Conservation (phyloP, 2,797 vertebrate species). For the Arnoldichthys spilopterus region DNA sequence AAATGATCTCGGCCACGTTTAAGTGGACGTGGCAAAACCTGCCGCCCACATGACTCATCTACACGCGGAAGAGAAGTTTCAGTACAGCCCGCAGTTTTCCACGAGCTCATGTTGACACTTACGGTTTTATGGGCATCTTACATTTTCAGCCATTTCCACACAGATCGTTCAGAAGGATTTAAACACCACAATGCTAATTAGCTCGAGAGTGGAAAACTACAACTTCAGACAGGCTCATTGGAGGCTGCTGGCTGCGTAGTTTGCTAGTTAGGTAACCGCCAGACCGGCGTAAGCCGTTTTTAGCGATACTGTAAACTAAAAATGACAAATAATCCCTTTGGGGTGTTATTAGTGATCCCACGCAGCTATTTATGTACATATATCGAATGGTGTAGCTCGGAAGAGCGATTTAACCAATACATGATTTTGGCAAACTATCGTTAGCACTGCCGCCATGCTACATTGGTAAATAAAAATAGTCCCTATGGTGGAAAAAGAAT, state of each 20-base stretch:
- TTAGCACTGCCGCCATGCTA: neutral
- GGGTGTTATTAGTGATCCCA: neutral
- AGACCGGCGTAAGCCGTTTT: too few species aligned
- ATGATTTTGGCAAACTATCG: neutral
- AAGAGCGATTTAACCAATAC: neutral
- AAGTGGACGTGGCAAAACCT: constrained; percentile 46
- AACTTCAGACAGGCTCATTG: neutral
- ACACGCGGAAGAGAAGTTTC: constrained; percentile 7
- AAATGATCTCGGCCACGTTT: constrained; percentile 20
- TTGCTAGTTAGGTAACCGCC: neutral
- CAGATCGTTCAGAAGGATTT: neutral
- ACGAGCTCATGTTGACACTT: neutral
- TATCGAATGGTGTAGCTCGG: too few species aligned
- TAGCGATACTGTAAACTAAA: neutral
- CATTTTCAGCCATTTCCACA: neutral
- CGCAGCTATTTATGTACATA: neutral
- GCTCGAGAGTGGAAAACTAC: neutral
- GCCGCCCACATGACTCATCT: neutral
- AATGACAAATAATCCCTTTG: neutral
- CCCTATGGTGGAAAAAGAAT: neutral
- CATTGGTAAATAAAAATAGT: neutral
- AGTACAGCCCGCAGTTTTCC: neutral
- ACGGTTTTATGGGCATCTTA: neutral
- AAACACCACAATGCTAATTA: neutral
- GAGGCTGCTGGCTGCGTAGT: neutral